These are phyloP conservation scores for Atherinosoma microstoma DNA, from an alignment of 2,797 vertebrate species.

Conservation along the genomic window DNA sequence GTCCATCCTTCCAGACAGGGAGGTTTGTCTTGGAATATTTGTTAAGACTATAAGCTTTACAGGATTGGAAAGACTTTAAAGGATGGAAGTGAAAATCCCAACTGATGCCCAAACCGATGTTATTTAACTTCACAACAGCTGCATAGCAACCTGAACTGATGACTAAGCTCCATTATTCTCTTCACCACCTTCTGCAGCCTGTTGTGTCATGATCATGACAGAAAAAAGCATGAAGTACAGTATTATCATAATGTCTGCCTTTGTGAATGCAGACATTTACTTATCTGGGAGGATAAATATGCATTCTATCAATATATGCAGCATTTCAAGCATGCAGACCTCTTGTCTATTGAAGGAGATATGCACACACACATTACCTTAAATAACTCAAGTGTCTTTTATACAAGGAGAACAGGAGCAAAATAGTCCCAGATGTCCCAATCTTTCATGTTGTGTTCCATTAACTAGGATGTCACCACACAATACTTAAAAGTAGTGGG, in stretches of 20 bases:
- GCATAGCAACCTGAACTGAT: conserved; percentile 44
- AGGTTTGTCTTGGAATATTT: conserved; percentile 32
- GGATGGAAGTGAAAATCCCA: conserved; percentile 7
- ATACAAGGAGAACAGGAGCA: neutral
- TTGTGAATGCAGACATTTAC: conserved; percentile 21
- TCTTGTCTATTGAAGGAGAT: neutral
- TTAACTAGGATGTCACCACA: neutral
- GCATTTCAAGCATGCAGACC: too few species aligned
- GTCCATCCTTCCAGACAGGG: conserved; percentile 56
- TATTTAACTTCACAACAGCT: conserved; percentile 45
- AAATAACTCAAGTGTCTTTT: neutral
- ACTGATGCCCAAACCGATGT: conserved; percentile 31
- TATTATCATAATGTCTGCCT: conserved; percentile 33
- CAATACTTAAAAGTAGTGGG: too few species aligned
- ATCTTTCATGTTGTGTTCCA: neutral
- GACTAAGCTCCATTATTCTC: conserved; percentile 54
- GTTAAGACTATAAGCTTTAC: conserved; percentile 21
- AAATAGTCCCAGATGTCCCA: neutral
- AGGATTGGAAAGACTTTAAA: conserved; percentile 27
- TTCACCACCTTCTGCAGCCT: conserved; percentile 43
- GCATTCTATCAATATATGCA: neutral
- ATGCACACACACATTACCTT: neutral
- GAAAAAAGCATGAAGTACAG: conserved; percentile 31
- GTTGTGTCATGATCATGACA: conserved; percentile 23
- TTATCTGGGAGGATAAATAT: neutral